Evolutionary conservation across 2,113 vertebrate genomes (phyloP).

Genomic region (Shinisaurus crocodilurus): DNA sequence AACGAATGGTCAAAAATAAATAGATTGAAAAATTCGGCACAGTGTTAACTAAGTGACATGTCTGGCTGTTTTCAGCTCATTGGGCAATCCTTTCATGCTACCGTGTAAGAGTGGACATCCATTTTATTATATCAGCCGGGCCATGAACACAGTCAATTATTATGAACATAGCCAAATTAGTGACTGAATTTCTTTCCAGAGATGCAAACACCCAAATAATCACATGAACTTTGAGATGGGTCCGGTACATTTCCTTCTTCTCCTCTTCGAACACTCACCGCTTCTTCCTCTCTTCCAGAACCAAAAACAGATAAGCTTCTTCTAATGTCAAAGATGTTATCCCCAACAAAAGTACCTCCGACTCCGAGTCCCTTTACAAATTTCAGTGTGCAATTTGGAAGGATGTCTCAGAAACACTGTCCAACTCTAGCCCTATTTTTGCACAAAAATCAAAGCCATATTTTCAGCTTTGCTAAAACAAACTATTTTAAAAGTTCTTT

Average conservation of each 20-base stretch:
- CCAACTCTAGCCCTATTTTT: neutral
- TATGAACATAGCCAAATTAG: neutral
- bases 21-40: too few relatives aligned
- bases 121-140: neutral
- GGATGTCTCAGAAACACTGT: neutral
- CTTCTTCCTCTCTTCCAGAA: neutral
- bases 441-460: neutral
- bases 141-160: neutral
- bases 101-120: neutral
- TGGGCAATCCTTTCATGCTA: neutral
- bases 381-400: neutral
- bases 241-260: neutral
- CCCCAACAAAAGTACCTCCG: neutral
- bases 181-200: neutral
- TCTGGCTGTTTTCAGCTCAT: neutral
- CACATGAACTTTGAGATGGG: neutral
- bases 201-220: neutral
- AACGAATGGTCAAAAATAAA: too few relatives aligned
- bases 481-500: neutral
- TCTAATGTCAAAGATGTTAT: rapidly evolving
- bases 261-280: too few relatives aligned
- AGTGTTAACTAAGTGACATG: neutral
- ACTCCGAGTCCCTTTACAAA: neutral
- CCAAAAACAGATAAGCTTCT: neutral
- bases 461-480: neutral